Base-by-base conservation (phyloP, 2,113 vertebrate species). In the Rhinopomastus cyanomelas region DNA sequence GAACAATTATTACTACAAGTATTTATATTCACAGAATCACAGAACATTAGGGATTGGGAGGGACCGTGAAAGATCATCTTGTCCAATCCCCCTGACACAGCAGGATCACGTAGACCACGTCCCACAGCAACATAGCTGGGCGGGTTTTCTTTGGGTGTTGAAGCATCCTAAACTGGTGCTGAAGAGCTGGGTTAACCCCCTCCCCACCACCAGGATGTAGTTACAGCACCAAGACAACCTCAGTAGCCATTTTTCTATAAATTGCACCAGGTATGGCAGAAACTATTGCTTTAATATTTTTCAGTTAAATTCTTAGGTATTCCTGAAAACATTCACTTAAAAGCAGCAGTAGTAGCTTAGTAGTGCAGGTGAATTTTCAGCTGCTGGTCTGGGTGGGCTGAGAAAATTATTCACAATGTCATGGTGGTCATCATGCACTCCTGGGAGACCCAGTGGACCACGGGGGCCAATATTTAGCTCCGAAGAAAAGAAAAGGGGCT, bases 221-320 rank as follows among this genome's bases (percentile, higher is more conserved):
- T 8, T 51, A 42, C 25, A 19, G 36, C 23, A 8, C 29, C 2
- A 42, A 14, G 14, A 21, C 19, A 2, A 3, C 2, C 46, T 12
- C 8, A 2, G 27, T 0, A 30, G 29, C 8, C 23, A 9, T 5
- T 34, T 17, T 13, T 19, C 60, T 9, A 21, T 2, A 18, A 69
- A n/a, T n/a, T 1, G 8, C 36, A n/a, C 11, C 46, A 4, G 36
- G 2, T 5, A 37, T 0, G 32, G 42, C 73, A 66, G 11, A 8
- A 57, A 56, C 52, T 2, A 0, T 7, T 12, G 36, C 21, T 42
- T 12, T 52, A 39, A 2, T 3, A 10, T 1, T 12, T 32, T 5
- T 21, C 25, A 1, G 12, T 59, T 5, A 34, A 78, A 39, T 26
- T 6, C 61, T 19, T 18, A 4, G 1, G 1, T 11, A 1, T 5